These are phyloP conservation scores for Spisula subtruncata DNA, from an alignment of 2,888 invertebrate genomes.

Conservation along the genomic window DNA sequence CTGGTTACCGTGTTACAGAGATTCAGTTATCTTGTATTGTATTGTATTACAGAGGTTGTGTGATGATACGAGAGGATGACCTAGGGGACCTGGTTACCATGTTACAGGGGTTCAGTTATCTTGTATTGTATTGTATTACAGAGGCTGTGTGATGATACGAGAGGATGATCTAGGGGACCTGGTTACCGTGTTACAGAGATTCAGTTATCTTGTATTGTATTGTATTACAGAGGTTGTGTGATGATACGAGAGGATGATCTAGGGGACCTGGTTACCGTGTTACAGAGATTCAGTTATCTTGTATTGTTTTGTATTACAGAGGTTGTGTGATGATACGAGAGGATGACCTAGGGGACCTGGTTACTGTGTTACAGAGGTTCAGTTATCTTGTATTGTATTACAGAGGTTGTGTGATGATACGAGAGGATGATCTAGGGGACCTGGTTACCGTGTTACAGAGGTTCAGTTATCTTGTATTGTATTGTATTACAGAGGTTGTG, in stretches of 20 bases:
- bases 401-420: slow-evolving; percentile 87
- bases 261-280: slow-evolving; percentile 85
- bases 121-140: no score
- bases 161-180: slow-evolving; percentile 88
- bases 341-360: slow-evolving; percentile 87
- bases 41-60: slow-evolving; percentile 85
- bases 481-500: slow-evolving; percentile 85
- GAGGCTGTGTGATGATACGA: slow-evolving; percentile 87
- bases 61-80: slow-evolving; percentile 88
- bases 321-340: slow-evolving; percentile 88
- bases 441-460: slow-evolving; percentile 87
- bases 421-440: slow-evolving; percentile 88
- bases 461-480: no score
- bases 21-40: background rate
- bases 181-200: slow-evolving; percentile 86
- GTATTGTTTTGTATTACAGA: slow-evolving; percentile 81
- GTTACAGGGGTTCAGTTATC: slow-evolving; percentile 89
- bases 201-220: no score
- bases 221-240: slow-evolving; percentile 86
- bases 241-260: slow-evolving; percentile 88
- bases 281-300: slow-evolving; percentile 90
- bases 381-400: slow-evolving; percentile 89
- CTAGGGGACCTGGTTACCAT: slow-evolving; percentile 87
- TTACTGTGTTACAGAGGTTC: slow-evolving; percentile 88
- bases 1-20: background rate